Evolutionary conservation across 2,888 invertebrate species (phyloP).

Genomic region (Pheosia gnoma): DNA sequence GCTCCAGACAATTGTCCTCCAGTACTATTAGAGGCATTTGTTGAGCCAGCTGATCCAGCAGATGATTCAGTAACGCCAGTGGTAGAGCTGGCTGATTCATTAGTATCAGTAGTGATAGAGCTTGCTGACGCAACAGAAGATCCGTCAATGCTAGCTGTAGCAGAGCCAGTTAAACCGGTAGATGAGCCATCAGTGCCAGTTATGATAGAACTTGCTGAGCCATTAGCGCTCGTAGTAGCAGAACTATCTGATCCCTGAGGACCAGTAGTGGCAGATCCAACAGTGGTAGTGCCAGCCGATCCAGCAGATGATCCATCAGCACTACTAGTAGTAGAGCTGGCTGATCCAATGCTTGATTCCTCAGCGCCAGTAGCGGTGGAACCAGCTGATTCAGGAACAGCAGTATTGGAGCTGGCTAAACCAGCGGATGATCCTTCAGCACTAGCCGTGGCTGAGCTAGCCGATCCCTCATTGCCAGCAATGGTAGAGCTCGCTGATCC

Average conservation of each 20-base stretch:
- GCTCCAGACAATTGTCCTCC: conserved; percentile 13
- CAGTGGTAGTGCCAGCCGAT: background rate
- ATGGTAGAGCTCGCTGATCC: background rate
- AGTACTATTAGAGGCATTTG: conserved; percentile 1
- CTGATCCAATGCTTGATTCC: conserved; percentile 2
- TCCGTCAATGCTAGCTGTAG: background rate
- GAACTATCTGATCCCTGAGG: background rate
- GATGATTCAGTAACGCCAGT: background rate
- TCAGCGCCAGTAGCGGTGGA: conserved; percentile 10
- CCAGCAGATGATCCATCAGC: background rate
- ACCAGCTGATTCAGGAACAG: background rate
- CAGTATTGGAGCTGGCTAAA: background rate
- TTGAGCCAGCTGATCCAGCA: background rate
- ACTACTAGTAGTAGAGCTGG: background rate
- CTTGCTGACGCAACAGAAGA: background rate
- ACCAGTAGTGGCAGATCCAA: background rate
- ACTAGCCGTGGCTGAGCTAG: background rate
- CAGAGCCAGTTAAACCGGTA: background rate
- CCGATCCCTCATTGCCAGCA: background rate
- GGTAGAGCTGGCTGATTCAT: background rate
- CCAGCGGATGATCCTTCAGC: background rate
- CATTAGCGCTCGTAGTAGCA: background rate
- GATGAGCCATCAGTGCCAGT: background rate
- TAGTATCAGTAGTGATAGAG: background rate
- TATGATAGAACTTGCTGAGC: background rate